Percentiles rank a stretch among this genome's conserved stretches.
These are phyloP conservation scores for Nomada fabriciana DNA, from an alignment of 2,888 invertebrate genomes.

Conservation along the genomic window DNA sequence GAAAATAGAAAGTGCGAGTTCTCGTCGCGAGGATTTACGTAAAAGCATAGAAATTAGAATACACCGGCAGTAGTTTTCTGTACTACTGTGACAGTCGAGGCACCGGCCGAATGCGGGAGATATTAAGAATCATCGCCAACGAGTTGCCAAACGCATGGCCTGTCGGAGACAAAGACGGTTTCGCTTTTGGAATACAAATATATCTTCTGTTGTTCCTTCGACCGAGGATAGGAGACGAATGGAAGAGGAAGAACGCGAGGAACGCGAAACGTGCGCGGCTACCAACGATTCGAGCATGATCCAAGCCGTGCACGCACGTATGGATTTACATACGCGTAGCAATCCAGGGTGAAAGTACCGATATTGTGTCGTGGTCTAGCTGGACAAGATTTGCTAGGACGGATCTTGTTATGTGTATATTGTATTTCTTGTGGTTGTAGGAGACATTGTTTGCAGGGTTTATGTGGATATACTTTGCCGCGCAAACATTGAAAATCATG, in stretches of 20 bases:
- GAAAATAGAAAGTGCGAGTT: conserved; percentile 5
- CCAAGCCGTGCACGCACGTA: conserved; percentile 50
- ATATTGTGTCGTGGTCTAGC: conserved; percentile 38
- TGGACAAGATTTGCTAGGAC: conserved; percentile 38
- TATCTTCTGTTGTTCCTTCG: conserved; percentile 7
- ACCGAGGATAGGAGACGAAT: not conserved
- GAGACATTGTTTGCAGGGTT: not conserved
- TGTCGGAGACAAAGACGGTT: conserved; percentile 34
- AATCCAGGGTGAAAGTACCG: conserved; percentile 64
- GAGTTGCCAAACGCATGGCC: conserved; percentile 35
- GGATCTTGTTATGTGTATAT: not conserved
- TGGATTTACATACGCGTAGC: conserved; percentile 60
- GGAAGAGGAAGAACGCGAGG: conserved; percentile 29
- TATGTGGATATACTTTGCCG: no score
- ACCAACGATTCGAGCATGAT: conserved; percentile 33
- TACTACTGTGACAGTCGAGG: not conserved
- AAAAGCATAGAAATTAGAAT: conserved; percentile 20
- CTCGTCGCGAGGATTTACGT: conserved; percentile 14
- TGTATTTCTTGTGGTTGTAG: not conserved
- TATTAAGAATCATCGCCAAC: conserved; percentile 9
- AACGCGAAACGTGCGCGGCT: conserved; percentile 54
- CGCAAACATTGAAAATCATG: no score
- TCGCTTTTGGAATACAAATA: conserved; percentile 48
- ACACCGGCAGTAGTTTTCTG: no score
- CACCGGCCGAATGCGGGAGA: not conserved